These are phyloP conservation scores for Coturnix japonica DNA, from an alignment of 2,113 vertebrate species.

Conservation along the genomic window DNA sequence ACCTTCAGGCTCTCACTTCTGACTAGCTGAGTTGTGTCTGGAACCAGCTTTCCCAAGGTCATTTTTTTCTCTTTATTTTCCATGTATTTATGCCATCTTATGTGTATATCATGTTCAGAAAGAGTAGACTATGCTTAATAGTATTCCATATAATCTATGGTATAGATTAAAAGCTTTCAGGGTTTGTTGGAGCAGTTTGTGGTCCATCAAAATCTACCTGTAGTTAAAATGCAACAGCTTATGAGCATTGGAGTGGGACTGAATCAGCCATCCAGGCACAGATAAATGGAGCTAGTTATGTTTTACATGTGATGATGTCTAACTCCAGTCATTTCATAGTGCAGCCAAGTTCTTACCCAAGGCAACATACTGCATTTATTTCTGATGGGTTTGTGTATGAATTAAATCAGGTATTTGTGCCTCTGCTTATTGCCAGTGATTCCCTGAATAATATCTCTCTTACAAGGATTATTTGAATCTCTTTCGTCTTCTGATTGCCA, in stretches of 20 bases:
- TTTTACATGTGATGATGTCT: not conserved
- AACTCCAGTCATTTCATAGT: not conserved
- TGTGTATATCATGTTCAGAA: not conserved
- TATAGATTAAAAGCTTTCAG: not conserved
- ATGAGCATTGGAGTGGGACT: rapidly evolving
- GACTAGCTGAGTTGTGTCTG: not conserved
- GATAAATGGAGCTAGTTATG: not conserved
- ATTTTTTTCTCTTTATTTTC: not conserved
- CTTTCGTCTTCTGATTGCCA: not conserved
- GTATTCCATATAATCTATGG: not conserved
- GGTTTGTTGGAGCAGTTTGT: not conserved
- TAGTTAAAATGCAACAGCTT: not conserved
- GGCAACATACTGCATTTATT: not conserved
- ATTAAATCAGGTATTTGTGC: not conserved
- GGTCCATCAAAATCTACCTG: not conserved
- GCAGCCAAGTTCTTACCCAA: not conserved
- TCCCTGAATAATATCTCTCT: not conserved
- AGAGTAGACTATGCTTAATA: not conserved
- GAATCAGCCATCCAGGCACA: not conserved
- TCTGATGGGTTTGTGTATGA: not conserved
- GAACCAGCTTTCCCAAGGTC: not conserved
- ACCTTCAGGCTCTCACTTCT: not conserved
- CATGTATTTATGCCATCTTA: not conserved
- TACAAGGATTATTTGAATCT: not conserved
- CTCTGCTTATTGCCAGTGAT: not conserved